Conservation (phyloP, 1,140 invertebrate species). For the Armadillidium nasatum region DNA sequence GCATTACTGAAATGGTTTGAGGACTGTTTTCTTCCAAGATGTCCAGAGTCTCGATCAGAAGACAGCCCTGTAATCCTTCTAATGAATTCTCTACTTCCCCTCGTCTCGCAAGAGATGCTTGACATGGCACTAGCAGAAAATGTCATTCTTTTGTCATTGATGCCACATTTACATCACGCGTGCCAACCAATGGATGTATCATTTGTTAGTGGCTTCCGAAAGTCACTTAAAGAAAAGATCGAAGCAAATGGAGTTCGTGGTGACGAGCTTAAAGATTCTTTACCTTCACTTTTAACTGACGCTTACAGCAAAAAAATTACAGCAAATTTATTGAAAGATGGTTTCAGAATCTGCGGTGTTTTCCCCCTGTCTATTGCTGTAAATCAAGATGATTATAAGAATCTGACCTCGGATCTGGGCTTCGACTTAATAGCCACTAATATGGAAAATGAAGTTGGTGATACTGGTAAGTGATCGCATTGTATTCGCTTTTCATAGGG, state of each 20-base stretch:
- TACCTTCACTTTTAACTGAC: neutral
- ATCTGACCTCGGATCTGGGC: neutral
- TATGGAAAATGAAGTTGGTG: neutral
- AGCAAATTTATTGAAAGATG: neutral
- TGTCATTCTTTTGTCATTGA: neutral
- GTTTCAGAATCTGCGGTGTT: neutral
- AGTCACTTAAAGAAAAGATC: neutral
- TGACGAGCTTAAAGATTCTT: neutral
- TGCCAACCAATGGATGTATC: neutral
- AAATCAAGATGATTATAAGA: neutral
- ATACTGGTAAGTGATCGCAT: neutral
- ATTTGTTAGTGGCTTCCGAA: neutral
- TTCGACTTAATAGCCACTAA: neutral
- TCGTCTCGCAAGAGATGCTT: neutral
- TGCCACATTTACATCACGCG: neutral
- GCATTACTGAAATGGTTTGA: neutral
- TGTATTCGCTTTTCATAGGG: too few species aligned
- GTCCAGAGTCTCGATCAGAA: neutral
- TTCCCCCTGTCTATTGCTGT: neutral
- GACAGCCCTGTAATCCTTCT: neutral
- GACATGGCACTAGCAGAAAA: neutral
- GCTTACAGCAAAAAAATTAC: neutral
- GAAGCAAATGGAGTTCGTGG: neutral
- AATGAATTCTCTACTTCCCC: neutral
- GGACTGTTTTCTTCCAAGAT: neutral